phyloP scores from a whole-genome alignment of 37 sponge, comb jelly and placozoan species.

The Aplysina aerophoba region DNA sequence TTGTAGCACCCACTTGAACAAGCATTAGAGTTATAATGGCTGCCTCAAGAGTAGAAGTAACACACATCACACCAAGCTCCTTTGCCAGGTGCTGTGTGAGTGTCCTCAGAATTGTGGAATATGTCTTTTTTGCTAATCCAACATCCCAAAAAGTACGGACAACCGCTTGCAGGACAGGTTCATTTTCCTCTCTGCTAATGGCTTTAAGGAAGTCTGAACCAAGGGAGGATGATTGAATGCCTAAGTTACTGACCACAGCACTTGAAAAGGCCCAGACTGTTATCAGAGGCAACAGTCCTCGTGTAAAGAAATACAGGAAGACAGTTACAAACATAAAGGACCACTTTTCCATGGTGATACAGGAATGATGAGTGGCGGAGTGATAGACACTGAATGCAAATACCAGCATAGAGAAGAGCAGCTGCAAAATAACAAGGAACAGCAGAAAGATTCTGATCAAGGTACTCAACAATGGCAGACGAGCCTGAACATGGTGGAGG shows the following conservation, averaged over 20 bases:
- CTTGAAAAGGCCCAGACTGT: background rate
- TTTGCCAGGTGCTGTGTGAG: background rate
- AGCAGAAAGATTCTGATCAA: too few relatives aligned
- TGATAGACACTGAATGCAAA: too few relatives aligned
- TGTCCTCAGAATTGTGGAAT: background rate
- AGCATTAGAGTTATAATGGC: background rate
- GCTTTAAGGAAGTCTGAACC: background rate
- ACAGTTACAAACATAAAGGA: background rate
- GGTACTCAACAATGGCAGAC: too few relatives aligned
- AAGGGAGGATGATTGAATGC: background rate
- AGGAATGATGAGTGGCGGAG: too few relatives aligned
- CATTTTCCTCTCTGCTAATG: background rate
- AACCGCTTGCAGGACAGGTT: background rate
- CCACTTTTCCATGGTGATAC: too few relatives aligned
- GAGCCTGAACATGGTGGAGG: too few relatives aligned
- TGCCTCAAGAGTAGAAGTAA: background rate
- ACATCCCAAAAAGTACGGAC: background rate
- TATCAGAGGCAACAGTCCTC: background rate
- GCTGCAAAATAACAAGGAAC: too few relatives aligned
- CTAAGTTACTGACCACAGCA: background rate
- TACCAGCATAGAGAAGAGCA: too few relatives aligned
- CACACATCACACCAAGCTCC: conserved; percentile 15
- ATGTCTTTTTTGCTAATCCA: background rate
- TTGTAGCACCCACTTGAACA: background rate
- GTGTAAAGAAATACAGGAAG: background rate